Evolutionary conservation across 2,113 vertebrate species (phyloP).

Genomic region (Diadophis punctatus): DNA sequence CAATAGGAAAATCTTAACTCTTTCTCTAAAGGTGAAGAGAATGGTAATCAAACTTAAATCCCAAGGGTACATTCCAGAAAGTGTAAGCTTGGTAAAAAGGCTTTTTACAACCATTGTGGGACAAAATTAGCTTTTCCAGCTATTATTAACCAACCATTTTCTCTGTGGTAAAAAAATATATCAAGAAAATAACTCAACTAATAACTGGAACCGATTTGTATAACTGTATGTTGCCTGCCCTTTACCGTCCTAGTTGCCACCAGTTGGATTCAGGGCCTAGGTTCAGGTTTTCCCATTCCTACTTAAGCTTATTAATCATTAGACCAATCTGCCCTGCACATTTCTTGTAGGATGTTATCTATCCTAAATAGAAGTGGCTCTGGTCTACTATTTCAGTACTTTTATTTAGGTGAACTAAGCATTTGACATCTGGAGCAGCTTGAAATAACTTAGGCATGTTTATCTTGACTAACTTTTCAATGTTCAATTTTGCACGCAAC

Average conservation of each 20-base stretch:
- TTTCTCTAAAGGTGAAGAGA: background rate
- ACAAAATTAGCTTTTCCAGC: background rate
- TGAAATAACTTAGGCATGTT: background rate
- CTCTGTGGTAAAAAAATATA: background rate
- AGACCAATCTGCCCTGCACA: background rate
- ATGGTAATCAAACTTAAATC: background rate
- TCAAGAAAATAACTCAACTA: background rate
- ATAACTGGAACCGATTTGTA: background rate
- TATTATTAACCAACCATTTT: background rate
- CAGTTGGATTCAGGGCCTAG: background rate
- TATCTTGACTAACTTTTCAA: background rate
- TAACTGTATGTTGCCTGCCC: background rate
- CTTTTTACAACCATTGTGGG: background rate
- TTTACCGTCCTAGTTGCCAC: background rate
- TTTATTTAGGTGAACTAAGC: background rate
- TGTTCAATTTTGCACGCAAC: background rate
- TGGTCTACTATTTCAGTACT: background rate
- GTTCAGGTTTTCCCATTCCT: background rate
- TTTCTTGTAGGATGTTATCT: background rate
- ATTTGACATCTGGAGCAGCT: background rate
- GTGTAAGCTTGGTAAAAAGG: background rate
- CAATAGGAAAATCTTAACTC: background rate
- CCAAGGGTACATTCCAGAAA: background rate
- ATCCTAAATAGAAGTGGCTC: background rate
- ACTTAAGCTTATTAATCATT: background rate